Percentiles rank a stretch among this genome's conserved stretches.
These are phyloP conservation scores for Eutolmus rufibarbis DNA, from an alignment of 2,888 invertebrate genomes.

Conservation along the genomic window DNA sequence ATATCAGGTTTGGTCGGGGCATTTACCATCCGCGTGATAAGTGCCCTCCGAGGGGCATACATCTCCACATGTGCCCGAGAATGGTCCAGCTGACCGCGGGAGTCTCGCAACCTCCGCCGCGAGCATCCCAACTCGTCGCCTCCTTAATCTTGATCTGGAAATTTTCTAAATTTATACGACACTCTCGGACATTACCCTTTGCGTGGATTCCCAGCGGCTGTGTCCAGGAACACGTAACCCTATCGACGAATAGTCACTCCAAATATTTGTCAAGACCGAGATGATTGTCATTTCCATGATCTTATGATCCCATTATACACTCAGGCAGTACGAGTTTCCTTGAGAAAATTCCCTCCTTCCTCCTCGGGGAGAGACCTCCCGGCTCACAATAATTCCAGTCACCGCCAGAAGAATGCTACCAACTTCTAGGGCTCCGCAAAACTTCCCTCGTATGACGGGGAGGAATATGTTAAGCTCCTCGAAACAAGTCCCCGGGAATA, in stretches of 20 bases:
- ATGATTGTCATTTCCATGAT: constrained; percentile 21
- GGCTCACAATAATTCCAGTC: not conserved
- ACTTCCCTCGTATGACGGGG: not conserved
- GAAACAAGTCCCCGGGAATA: not conserved
- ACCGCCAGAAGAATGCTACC: constrained; percentile 5
- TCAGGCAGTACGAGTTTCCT: not conserved
- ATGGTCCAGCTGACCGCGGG: not conserved
- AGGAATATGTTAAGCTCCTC: not conserved
- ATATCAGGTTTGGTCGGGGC: not conserved
- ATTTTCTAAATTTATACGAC: not conserved
- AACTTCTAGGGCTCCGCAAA: not conserved
- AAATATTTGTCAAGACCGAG: constrained; percentile 18
- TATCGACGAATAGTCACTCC: not conserved
- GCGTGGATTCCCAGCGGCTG: not conserved
- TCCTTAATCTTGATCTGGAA: not conserved
- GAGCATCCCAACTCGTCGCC: not conserved
- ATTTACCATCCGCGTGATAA: not conserved
- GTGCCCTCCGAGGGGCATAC: not conserved
- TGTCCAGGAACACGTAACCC: not conserved
- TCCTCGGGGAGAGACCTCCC: not conserved
- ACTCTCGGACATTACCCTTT: not conserved
- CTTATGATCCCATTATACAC: not conserved
- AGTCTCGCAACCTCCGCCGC: not conserved
- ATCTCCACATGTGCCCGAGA: not conserved
- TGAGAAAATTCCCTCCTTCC: not conserved